A percentile compares a stretch with the other conserved stretches of the same genome.
phyloP scores from a whole-genome alignment of 2,113 vertebrate species.

The Syrmaticus mikado region DNA sequence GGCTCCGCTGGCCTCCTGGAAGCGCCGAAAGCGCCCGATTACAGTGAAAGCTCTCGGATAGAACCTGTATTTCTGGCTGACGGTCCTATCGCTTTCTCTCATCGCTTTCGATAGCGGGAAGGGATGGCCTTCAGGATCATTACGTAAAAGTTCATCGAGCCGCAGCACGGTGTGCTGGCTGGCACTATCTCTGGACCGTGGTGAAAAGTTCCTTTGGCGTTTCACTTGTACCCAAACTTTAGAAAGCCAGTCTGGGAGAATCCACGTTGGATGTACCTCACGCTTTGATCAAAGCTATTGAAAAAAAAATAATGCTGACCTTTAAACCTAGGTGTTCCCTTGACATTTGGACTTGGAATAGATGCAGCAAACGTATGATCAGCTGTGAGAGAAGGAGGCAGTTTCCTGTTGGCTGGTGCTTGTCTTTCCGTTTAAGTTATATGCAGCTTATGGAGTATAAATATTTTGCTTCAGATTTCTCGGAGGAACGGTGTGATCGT shows the following conservation, averaged over 20 bases:
- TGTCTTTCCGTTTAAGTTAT: background rate
- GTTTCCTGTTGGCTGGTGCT: background rate
- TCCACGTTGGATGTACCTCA: background rate
- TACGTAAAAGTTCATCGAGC: background rate
- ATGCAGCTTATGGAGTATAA: background rate
- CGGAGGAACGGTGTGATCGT: background rate
- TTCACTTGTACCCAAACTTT: background rate
- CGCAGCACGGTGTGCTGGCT: accelerated
- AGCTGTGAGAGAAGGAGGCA: background rate
- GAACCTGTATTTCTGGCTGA: background rate
- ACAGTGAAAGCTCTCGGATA: background rate
- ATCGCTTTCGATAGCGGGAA: background rate
- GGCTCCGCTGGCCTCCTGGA: accelerated
- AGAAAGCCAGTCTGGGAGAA: background rate
- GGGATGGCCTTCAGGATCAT: background rate
- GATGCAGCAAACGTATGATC: background rate
- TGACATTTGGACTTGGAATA: background rate
- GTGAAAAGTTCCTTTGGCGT: background rate
- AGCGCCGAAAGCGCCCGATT: background rate
- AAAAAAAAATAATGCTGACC: background rate
- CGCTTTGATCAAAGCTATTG: accelerated
- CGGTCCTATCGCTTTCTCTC: background rate
- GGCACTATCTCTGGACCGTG: accelerated
- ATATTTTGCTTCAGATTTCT: background rate
- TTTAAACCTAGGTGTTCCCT: conserved; percentile 5